phyloP scores from a whole-genome alignment of 2,113 vertebrate genomes.

The Eidolon helvum region DNA sequence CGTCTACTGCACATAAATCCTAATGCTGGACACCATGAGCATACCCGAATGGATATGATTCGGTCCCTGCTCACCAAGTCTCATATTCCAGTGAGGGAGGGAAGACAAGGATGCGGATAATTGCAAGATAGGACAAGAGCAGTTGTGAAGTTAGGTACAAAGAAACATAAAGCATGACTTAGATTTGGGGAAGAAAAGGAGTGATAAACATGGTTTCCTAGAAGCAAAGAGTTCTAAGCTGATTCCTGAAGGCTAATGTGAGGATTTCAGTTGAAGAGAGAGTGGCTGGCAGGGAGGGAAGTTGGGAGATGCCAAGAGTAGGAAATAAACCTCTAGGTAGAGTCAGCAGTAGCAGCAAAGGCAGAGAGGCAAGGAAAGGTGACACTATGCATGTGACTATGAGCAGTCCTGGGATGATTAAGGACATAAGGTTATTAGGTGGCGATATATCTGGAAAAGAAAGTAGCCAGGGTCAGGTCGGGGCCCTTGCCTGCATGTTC shows the following conservation, averaged over 20 bases:
- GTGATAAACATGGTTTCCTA: accelerated
- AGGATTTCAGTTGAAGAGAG: background rate
- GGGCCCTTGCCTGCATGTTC: accelerated
- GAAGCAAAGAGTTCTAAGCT: background rate
- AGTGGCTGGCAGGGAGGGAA: too few relatives aligned
- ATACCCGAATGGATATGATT: accelerated
- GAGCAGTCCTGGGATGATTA: too few relatives aligned
- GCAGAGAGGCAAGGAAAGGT: accelerated
- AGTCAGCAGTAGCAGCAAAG: background rate
- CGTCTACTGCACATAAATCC: accelerated
- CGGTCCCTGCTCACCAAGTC: background rate
- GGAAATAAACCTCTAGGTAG: background rate
- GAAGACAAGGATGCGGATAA: background rate
- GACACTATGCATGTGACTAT: accelerated
- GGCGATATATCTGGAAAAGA: accelerated
- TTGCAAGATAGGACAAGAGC: accelerated
- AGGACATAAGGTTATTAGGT: too few relatives aligned
- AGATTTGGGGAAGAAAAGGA: too few relatives aligned
- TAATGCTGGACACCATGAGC: accelerated
- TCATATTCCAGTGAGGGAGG: background rate
- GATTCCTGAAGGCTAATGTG: background rate
- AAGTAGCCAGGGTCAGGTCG: background rate
- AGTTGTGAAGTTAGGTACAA: accelerated
- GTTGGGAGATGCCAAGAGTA: too few relatives aligned
- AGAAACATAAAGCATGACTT: accelerated